Evolutionary conservation across 92 coral and sea anemone species (phyloP), one percentile per base, ranked within the genome.

Genomic region (Epizoanthus scotinus): DNA sequence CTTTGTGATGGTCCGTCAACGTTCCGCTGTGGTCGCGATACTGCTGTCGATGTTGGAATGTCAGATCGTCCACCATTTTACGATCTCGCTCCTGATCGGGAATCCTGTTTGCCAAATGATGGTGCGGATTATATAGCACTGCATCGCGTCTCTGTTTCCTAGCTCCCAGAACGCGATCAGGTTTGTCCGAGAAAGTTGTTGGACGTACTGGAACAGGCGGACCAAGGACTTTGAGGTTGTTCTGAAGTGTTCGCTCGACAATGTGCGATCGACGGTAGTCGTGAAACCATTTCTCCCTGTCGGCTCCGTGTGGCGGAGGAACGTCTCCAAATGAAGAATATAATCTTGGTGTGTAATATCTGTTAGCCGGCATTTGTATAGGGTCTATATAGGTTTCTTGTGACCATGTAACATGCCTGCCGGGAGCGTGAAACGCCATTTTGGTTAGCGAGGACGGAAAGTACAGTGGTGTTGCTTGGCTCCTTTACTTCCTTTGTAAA

Each of bases 1-100:
- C 90, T 64, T 82, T 80, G 38, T 87, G 96, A 8, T 71, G 74
- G 15, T 87, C 94, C 21, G 88, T 87, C 50, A 92, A 52, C 15
- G 98, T 91, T 13, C 90, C 92, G 49, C 94, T 96, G 69, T 87
- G 79, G 75, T 96, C 99, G 12, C 85, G 86, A 63, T 93, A 96
- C 54, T 93, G 92, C 50, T 96, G 88, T 50, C 99, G 85, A 88
- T 96, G 99, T 50, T 91, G 90, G 67, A 85, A 92, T 1, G 81
- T 85, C 15, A 77, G 21, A 73, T 87, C 85, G 54, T 89, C 98
- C 22, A 96, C 73, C 83, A 85, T 91, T 63, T 79, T 79, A 62
- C 94, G 90, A 63, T 93, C 99, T 60, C 99, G 87, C 55, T 96
- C 98, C n/a, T 95, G 89, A 83, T 96, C 99, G 0, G 97, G 99